Evolutionary conservation across 1,140 invertebrate species (phyloP).

Genomic region (Hyphantria cunea): DNA sequence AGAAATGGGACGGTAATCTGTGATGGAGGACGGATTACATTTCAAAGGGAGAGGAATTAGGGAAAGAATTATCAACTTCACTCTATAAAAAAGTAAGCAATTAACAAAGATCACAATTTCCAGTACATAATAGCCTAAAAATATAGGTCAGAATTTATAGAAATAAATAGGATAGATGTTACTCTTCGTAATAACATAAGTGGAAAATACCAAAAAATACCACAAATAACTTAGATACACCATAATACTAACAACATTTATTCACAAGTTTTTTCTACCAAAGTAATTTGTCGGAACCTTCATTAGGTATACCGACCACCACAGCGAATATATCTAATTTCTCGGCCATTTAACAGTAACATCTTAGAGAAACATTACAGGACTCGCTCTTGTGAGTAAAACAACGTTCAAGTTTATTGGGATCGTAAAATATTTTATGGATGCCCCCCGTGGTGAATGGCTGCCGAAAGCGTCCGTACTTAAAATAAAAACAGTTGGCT

Average conservation of each 20-base stretch:
- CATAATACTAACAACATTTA: not conserved
- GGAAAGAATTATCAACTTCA: too few species aligned
- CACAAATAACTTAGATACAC: too few species aligned
- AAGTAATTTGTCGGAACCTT: conserved; percentile 13
- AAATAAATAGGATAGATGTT: too few species aligned
- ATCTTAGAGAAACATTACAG: conserved; percentile 17
- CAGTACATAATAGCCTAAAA: too few species aligned
- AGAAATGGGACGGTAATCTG: too few species aligned
- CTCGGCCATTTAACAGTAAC: conserved; percentile 30
- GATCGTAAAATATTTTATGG: conserved; percentile 37
- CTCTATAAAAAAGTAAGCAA: too few species aligned
- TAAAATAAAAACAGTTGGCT: conserved; percentile 4
- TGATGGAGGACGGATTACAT: too few species aligned
- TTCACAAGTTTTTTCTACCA: conserved; percentile 10
- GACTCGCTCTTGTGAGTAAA: conserved; percentile 22
- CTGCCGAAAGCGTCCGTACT: conserved; percentile 5
- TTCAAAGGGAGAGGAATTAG: too few species aligned
- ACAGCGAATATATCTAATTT: conserved; percentile 33
- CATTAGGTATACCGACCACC: conserved; percentile 20
- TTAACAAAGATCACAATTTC: too few species aligned
- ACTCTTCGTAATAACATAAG: too few species aligned
- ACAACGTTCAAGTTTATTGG: conserved; percentile 30
- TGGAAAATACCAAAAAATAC: too few species aligned
- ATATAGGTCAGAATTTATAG: too few species aligned
- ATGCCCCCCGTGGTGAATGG: conserved; percentile 16